Evolutionary conservation across 2,888 invertebrate genomes (phyloP), one percentile per base, ranked within the genome.

Genomic region (Lepidochrysops patricia): DNA sequence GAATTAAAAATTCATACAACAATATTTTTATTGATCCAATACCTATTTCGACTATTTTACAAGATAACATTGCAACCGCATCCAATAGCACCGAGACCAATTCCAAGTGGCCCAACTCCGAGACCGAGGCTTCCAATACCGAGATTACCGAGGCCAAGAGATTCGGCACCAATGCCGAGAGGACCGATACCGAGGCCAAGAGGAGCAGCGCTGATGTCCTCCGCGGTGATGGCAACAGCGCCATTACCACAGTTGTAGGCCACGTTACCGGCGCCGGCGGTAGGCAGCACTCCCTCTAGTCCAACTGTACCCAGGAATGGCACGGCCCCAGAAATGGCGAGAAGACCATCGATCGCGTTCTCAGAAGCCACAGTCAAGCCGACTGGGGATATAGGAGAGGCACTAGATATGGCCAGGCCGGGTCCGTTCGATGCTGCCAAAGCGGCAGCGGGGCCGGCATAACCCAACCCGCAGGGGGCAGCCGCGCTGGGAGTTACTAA

Each of bases 201-300:
- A 52, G 63, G 62, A 29, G 65, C 63, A n/a, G 50, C 65, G 12
- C 49, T 63, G 13, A 62, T 43, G 57, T 69, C 67, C 37, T 71
- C 71, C 57, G 68, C 58, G 25, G 67, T 57, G 19, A 70, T 70
- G 25, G 65, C 68, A 7, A 69, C 67, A 54, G 63, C 64, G 25
- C 68, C 68, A 57, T 69, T 67, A 5, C 75, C 72, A 58, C 70
- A 70, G 19, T 71, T 67, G 58, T 72, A 74, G 32, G 69, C 63
- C 6, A 71, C 71, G 3, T 68, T 66, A 57, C 76, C 77, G 34
- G 70, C 67, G 13, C 78, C 79, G 57, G 66, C 65, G 6, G 75
- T 69, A 1, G 73, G 70, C 15, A 78, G 57, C 4, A 61, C 62
- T 2, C 76, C 76, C 58, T 73, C 75, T 2, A 77, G 62, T 19